Evolutionary conservation across 2,888 invertebrate species (phyloP).

Genomic region (Cosmia trapezina): DNA sequence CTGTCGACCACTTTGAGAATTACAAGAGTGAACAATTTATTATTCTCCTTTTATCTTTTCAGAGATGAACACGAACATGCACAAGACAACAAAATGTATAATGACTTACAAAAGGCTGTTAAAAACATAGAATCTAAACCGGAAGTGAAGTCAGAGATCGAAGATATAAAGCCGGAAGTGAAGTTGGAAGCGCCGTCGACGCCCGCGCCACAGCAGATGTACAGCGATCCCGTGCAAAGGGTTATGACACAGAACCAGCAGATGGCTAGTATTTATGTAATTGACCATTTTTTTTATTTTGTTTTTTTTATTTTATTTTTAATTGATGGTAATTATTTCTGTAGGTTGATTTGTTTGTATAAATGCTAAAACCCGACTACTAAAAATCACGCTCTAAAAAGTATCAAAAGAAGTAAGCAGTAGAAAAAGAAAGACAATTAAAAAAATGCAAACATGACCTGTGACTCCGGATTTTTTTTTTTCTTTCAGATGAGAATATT

Average conservation of each 20-base stretch:
- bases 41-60: conserved; percentile 6
- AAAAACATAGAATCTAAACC: conserved; percentile 82
- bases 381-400: too few relatives aligned
- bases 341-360: too few relatives aligned
- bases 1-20: not conserved
- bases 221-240: conserved; percentile 79
- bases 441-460: too few relatives aligned
- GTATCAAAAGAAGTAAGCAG: too few relatives aligned
- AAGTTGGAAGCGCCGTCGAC: conserved; percentile 73
- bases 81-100: conserved; percentile 82
- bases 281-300: conserved; percentile 19
- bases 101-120: conserved; percentile 83
- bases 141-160: conserved; percentile 77
- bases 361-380: too few relatives aligned
- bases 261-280: conserved; percentile 71
- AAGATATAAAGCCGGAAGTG: conserved; percentile 79
- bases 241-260: conserved; percentile 82
- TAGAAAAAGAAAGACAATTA: too few relatives aligned
- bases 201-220: conserved; percentile 73
- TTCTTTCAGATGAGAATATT: too few relatives aligned
- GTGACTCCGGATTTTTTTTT: too few relatives aligned
- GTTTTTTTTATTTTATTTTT: not conserved
- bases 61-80: conserved; percentile 82
- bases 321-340: too few relatives aligned
- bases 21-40: not conserved